Evolutionary conservation across 2,888 invertebrate genomes (phyloP).

Genomic region (Latheticus oryzae): DNA sequence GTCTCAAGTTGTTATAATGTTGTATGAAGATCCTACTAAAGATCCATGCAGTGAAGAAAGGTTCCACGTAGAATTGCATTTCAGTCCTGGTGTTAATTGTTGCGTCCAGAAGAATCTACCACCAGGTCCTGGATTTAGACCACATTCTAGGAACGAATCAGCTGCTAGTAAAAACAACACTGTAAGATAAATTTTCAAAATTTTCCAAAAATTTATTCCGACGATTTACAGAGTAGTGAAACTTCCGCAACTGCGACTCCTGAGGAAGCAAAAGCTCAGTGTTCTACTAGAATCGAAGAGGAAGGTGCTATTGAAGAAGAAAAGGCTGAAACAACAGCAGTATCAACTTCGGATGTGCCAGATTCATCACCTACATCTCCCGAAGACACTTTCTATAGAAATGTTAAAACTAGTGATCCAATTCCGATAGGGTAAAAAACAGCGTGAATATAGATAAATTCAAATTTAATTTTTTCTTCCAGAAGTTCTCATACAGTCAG

Average conservation of each 20-base stretch:
- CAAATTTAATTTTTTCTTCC: no score
- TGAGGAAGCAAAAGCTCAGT: conserved; percentile 62
- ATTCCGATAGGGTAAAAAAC: conserved; percentile 82
- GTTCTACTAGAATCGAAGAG: conserved; percentile 77
- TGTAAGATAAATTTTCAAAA: conserved; percentile 65
- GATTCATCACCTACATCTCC: conserved; percentile 48
- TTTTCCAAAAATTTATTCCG: no score
- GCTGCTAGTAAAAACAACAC: conserved; percentile 71
- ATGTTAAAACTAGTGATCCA: conserved; percentile 75
- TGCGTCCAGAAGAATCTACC: conserved; percentile 95
- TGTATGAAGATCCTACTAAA: conserved; percentile 98
- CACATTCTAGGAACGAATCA: conserved; percentile 89
- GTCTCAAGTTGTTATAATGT: conserved; percentile 98
- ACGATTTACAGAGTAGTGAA: conserved; percentile 72
- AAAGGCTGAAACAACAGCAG: conserved; percentile 47
- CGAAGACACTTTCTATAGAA: conserved; percentile 55
- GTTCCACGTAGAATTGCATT: conserved; percentile 98
- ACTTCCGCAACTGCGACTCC: conserved; percentile 73
- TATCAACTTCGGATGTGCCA: conserved; percentile 43
- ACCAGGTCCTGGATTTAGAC: conserved; percentile 92
- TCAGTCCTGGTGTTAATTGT: conserved; percentile 98
- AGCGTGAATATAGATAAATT: no score
- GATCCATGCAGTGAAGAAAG: conserved; percentile 91
- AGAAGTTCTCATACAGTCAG: conserved; percentile 80
- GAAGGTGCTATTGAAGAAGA: conserved; percentile 64